Evolutionary conservation across 2,113 vertebrate genomes (phyloP).

Genomic region (Oostethus manadensis): DNA sequence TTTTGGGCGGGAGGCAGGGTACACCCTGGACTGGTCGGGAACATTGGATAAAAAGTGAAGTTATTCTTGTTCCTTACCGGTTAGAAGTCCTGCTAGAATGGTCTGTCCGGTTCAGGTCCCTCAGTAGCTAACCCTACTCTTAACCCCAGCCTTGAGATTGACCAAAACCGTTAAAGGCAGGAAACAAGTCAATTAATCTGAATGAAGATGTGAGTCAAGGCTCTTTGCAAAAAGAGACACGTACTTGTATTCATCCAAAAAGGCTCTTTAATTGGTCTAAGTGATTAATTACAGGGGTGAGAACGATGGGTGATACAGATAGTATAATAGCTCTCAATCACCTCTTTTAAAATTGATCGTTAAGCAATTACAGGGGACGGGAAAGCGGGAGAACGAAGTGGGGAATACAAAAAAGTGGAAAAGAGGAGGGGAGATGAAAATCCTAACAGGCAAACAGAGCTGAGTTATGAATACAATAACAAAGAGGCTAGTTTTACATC

Average conservation of each 20-base stretch:
- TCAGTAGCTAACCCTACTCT: not conserved
- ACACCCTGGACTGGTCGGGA: too few species aligned
- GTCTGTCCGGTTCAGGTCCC: not conserved
- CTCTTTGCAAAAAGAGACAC: not conserved
- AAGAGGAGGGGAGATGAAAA: slow-evolving; percentile 43
- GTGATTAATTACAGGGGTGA: slow-evolving; percentile 72
- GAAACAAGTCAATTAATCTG: not conserved
- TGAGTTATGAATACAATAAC: slow-evolving; percentile 38
- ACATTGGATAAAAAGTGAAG: too few species aligned
- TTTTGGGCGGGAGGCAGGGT: too few species aligned
- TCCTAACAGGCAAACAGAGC: slow-evolving; percentile 41
- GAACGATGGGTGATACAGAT: slow-evolving; percentile 68
- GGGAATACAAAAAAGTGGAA: slow-evolving; percentile 61
- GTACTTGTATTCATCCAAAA: slow-evolving; percentile 47
- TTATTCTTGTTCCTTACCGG: too few species aligned
- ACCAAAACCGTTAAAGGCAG: not conserved
- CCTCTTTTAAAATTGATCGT: slow-evolving; percentile 63
- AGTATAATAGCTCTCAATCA: slow-evolving; percentile 71
- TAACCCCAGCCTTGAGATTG: too few species aligned
- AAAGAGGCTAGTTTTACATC: slow-evolving; percentile 48
- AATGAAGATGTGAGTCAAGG: not conserved
- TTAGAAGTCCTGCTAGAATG: not conserved
- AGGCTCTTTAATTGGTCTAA: slow-evolving; percentile 69
- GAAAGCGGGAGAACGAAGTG: slow-evolving; percentile 2
- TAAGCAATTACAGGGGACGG: slow-evolving; percentile 41